A percentile compares a stretch with the other conserved stretches of the same genome.
Evolutionary conservation across 2,113 vertebrate species (phyloP).

Genomic region (Eira barbara): DNA sequence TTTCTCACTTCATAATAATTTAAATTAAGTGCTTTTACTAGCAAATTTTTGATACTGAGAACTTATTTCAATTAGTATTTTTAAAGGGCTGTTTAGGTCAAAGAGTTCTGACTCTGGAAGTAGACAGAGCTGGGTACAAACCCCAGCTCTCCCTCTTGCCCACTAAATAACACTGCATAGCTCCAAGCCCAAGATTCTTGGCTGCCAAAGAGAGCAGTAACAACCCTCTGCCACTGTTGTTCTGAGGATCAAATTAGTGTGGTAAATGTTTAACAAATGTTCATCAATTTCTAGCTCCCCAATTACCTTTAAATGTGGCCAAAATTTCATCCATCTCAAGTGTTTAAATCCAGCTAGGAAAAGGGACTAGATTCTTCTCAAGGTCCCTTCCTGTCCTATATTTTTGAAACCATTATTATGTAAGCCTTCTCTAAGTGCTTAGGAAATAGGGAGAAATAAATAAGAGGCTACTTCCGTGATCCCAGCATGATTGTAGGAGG

Average conservation of each 20-base stretch:
- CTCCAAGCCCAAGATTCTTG: neutral
- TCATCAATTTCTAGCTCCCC: neutral
- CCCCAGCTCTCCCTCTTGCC: neutral
- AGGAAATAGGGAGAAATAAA: neutral
- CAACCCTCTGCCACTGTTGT: neutral
- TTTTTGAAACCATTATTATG: neutral
- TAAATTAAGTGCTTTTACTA: neutral
- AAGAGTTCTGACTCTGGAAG: neutral
- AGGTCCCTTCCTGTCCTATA: neutral
- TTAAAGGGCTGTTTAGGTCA: neutral
- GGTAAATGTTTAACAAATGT: neutral
- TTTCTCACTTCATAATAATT: neutral
- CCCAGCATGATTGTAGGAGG: neutral
- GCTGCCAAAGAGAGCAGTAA: neutral
- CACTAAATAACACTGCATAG: neutral
- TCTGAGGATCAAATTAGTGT: neutral
- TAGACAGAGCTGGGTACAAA: neutral
- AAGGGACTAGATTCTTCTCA: neutral
- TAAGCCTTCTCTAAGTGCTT: neutral
- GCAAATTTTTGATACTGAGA: neutral
- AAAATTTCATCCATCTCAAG: neutral
- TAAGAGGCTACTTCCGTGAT: neutral
- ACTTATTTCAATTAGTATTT: neutral
- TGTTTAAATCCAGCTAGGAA: neutral
- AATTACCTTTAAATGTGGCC: neutral